Evolutionary conservation across 1,140 invertebrate genomes (phyloP).

Genomic region (Drosophila persimilis): DNA sequence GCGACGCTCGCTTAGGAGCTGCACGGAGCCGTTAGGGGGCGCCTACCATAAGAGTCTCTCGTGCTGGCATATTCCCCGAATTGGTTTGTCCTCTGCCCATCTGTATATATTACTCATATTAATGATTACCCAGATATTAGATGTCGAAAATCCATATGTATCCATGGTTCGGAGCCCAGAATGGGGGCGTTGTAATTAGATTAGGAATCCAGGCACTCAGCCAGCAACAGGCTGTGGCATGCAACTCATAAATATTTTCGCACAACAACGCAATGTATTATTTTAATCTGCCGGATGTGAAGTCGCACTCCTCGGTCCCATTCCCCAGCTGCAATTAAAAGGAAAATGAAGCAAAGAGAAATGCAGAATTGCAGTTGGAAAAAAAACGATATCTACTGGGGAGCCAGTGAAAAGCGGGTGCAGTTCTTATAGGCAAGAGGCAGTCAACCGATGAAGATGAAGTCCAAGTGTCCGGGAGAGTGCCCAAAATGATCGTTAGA

Average conservation of each 20-base stretch:
- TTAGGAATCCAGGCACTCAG: conserved; percentile 22
- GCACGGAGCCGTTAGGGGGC: conserved; percentile 4
- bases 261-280: conserved; percentile 72
- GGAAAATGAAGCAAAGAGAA: conserved; percentile 20
- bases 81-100: conserved; percentile 23
- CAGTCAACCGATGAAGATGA: conserved; percentile 28
- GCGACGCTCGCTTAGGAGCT: conserved; percentile 63
- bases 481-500: conserved; percentile 59
- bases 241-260: conserved; percentile 69
- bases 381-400: neutral
- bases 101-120: conserved; percentile 10
- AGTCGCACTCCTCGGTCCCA: conserved; percentile 41
- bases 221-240: neutral
- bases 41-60: conserved; percentile 24
- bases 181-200: conserved; percentile 61
- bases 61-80: neutral
- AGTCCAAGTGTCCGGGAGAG: conserved; percentile 13
- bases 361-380: conserved; percentile 7
- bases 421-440: conserved; percentile 35
- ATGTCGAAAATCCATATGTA: conserved; percentile 24
- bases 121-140: conserved; percentile 51
- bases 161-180: conserved; percentile 2
- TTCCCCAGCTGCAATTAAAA: conserved; percentile 53
- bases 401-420: conserved; percentile 28
- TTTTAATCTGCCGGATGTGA: conserved; percentile 69